Evolutionary conservation across 2,797 vertebrate species (phyloP), one percentile per base, ranked within the genome.

Genomic region (Phataginus tricuspis): DNA sequence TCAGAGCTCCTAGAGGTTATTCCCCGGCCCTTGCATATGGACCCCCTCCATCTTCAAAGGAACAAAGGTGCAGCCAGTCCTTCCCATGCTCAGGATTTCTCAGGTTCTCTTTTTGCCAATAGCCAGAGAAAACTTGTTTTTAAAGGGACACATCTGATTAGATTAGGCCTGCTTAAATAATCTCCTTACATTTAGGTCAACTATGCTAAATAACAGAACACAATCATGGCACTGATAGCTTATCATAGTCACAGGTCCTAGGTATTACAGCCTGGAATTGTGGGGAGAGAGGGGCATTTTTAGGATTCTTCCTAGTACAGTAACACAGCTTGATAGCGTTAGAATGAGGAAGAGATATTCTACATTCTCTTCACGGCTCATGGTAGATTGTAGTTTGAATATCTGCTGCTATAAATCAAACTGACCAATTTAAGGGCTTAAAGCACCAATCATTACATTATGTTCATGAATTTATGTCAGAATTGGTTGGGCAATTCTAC

Each of bases 31-130:
- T 92, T 16, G 8, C 0, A 5, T 0, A 6, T 4, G 31, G 14
- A 25, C 5, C 14, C 10, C 2, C 0, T 37, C 8, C 11, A 19
- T 78, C 34, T 91, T 82, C n/a, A 85, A 51, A 79, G 21, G 19
- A 19, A 21, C 18, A 4, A 29, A n/a, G 8, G 15, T 77, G 1
- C 16, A 27, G 2, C 1, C 0, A 2, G n/a, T 72, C 37, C 7
- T 77, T 71, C 25, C 85, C 13, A 9, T 0, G 23, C 59, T 21
- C 89, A 19, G 15, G 19, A 11, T 69, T 14, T 72, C 71, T 84
- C 45, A 13, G 39, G 13, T 59, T 78, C 37, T 59, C 18, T 29
- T 34, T 82, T 49, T 78, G 25, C n/a, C 78, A 72, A 84, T 0
- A 75, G 18, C 45, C 8, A 91, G n/a, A 71, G 49, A 55, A 66